phyloP scores from a whole-genome alignment of 2,113 vertebrate species.

The human (Homo sapiens) region GRCh38 chr5:158837501-158838000 shows the following conservation, averaged over 20 bases:
- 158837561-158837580: not conserved
- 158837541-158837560: not conserved
- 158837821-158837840: not conserved
- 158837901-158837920: not conserved
- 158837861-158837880: not conserved
- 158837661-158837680: not conserved
- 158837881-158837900: not conserved
- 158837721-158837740: not conserved
- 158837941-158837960: not conserved
- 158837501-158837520: not conserved
- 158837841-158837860: not conserved
- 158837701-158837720: not conserved
- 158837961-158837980: not conserved
- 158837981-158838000: not conserved
- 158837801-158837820: not conserved
- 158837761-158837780: not conserved
- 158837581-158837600: conserved; percentile 1
- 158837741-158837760: not conserved
- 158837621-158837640: conserved; percentile 28
- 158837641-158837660: not conserved
- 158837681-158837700: not conserved
- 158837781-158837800: not conserved
- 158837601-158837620: conserved; percentile 9
- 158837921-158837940: not conserved
- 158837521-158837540: not conserved